Conservation (phyloP, 2,797 vertebrate species). For the Sphenopsis melanotis region DNA sequence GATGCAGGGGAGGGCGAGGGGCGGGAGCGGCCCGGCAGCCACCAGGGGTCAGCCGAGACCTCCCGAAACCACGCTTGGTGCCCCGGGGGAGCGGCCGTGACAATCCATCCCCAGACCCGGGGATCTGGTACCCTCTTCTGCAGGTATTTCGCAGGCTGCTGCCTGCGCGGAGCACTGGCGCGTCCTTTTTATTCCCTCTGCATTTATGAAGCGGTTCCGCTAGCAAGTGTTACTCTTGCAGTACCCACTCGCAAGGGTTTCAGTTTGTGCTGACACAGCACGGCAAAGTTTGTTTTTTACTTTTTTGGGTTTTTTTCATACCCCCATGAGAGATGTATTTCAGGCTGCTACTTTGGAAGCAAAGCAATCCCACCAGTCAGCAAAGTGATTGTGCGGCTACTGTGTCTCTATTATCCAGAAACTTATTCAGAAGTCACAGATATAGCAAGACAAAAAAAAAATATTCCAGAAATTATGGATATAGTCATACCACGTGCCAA, state of each 20-base stretch:
- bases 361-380: neutral
- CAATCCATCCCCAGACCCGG: fast-evolving
- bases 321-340: fast-evolving
- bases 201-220: fast-evolving
- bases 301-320: no score
- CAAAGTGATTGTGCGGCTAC: fast-evolving
- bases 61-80: neutral
- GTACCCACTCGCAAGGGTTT: fast-evolving
- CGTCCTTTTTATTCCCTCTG: neutral
- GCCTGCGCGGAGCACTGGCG: fast-evolving
- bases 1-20: neutral
- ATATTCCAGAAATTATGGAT: neutral
- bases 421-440: neutral
- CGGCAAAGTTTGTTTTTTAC: fast-evolving
- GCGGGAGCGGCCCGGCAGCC: neutral
- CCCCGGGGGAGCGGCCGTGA: fast-evolving
- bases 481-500: neutral
- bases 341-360: fast-evolving
- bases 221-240: fast-evolving
- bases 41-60: constrained; percentile 9
- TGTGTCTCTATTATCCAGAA: fast-evolving
- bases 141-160: neutral
- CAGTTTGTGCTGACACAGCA: neutral
- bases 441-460: neutral
- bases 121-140: fast-evolving